Base-by-base conservation (phyloP, 2,888 invertebrate genomes). In the Cactoblastis cactorum region DNA sequence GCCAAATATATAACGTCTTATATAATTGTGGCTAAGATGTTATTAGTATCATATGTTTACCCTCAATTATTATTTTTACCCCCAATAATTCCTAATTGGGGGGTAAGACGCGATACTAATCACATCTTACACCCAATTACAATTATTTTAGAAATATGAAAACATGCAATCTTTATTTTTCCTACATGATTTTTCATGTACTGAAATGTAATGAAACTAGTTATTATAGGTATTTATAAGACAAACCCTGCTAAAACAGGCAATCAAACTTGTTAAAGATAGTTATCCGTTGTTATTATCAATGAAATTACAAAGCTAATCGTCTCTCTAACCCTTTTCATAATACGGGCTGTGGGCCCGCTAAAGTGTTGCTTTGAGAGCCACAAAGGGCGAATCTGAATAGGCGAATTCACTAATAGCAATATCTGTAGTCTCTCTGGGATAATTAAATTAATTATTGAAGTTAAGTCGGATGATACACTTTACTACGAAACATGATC, bases 381-480 rank as follows among this genome's bases (percentile, higher is more conserved):
- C 39, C 49, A 49, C 49, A 49, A 49, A 39, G 46, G 46, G 19
- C 46, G 24, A 47, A 35, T 34, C 35, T 35, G 46, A 47, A 35
- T 35, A 35, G 39, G 34, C 34, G 35, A 34, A 46, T 35, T 46
- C 15, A 35, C 47, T 24, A 24, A 47, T 35, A 47, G 34, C n/a
- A 47, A 47, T 49, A 39, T 28, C 49, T 49, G 14, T 17, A 37
- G 24, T 38, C 33, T 49, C 41, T 49, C 14, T 49, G 28, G 41
- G 41, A 34, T 49, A 49, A 49, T 49, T 49, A 41, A 41, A 33
- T 49, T 49, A 41, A 49, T 49, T 49, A 49, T 19, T 34, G 18
- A 18, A 12, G 41, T 41, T 41, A 38, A 35, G 47, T 28, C 15
- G 14, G 49, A n/a, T 19, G 32, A 11, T 17, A 37, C 12, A 11